phyloP scores from a whole-genome alignment of 1,140 invertebrate genomes.

The Listronotus bonariensis region DNA sequence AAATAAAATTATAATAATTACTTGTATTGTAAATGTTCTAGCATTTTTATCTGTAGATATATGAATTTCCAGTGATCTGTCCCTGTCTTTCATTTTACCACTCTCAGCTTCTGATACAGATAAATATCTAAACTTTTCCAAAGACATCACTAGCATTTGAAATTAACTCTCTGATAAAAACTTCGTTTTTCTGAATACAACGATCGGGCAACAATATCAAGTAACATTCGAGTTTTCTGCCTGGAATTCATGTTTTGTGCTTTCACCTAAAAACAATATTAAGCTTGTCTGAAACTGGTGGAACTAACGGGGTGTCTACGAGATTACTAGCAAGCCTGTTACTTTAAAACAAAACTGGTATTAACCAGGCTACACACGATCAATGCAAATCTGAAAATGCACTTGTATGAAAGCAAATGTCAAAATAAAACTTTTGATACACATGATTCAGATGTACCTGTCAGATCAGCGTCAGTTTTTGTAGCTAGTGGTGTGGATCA shows the following conservation, averaged over 20 bases:
- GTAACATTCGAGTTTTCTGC: conserved; percentile 93
- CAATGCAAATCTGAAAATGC: too few species aligned
- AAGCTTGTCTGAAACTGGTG: too few species aligned
- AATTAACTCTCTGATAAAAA: conserved; percentile 93
- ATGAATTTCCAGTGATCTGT: conserved; percentile 81
- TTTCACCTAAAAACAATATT: conserved; percentile 54
- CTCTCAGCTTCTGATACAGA: conserved; percentile 59
- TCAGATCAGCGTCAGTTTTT: too few species aligned
- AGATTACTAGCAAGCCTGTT: too few species aligned
- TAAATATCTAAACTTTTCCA: conserved; percentile 87
- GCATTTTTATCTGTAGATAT: conserved; percentile 87
- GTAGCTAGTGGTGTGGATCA: too few species aligned
- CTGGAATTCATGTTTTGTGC: conserved; percentile 82
- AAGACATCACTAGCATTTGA: conserved; percentile 96
- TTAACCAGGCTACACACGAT: too few species aligned
- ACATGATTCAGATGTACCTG: too few species aligned
- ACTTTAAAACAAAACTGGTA: too few species aligned
- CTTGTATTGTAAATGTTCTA: conserved; percentile 85
- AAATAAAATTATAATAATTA: conserved; percentile 46
- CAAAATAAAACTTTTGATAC: too few species aligned
- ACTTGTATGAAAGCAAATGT: too few species aligned
- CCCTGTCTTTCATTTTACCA: conserved; percentile 55
- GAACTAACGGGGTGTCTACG: too few species aligned
- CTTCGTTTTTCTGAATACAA: conserved; percentile 97
- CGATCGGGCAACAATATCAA: conserved; percentile 96